These are phyloP conservation scores for Protophormia terraenovae DNA, from an alignment of 2,888 invertebrate genomes.

Conservation along the genomic window DNA sequence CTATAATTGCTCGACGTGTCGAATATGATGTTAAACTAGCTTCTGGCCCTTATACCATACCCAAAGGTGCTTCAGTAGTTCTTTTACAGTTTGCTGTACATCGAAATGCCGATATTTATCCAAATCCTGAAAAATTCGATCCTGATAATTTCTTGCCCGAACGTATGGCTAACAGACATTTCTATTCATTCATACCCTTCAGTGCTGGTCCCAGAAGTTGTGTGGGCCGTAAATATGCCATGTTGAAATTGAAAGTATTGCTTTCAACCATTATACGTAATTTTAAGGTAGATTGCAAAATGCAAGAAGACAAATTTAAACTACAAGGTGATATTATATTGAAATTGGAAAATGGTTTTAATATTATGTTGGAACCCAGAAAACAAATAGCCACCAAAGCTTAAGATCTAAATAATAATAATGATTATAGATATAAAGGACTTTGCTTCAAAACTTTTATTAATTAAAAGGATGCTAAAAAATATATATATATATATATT, in stretches of 20 bases:
- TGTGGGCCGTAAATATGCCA: conserved; percentile 91
- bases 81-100: conserved; percentile 87
- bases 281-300: conserved; percentile 85
- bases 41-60: conserved; percentile 85
- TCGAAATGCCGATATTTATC: conserved; percentile 85
- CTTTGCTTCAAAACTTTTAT: not conserved
- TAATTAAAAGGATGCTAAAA: conserved; percentile 4
- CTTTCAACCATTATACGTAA: conserved; percentile 88
- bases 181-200: conserved; percentile 91
- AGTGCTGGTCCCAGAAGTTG: conserved; percentile 91
- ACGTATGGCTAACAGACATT: conserved; percentile 88
- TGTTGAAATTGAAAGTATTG: conserved; percentile 88
- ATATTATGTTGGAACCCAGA: conserved; percentile 86
- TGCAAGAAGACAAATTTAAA: conserved; percentile 86
- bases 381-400: conserved; percentile 70
- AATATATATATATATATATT: too few species aligned
- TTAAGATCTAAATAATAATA: not conserved
- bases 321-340: conserved; percentile 88
- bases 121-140: conserved; percentile 87
- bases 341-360: conserved; percentile 88
- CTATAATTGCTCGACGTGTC: conserved; percentile 88
- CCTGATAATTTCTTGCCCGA: conserved; percentile 92
- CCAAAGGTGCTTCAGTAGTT: conserved; percentile 87
- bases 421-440: not conserved
- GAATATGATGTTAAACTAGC: conserved; percentile 85